Evolutionary conservation across 2,888 invertebrate genomes (phyloP).

Genomic region (Tenthredo scrophulariae): DNA sequence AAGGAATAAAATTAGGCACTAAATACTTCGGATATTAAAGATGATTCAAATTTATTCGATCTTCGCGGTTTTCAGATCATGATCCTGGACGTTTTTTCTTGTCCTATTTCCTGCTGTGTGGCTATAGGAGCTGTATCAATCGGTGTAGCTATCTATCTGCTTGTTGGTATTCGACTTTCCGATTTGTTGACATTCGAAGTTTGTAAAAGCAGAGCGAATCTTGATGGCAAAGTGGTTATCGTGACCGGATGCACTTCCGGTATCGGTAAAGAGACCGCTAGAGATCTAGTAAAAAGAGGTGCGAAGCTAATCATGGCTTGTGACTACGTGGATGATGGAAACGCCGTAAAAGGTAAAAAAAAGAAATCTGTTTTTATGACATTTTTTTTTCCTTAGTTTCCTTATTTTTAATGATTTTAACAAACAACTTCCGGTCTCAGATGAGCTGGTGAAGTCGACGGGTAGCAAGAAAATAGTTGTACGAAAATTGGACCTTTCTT

Average conservation of each 20-base stretch:
- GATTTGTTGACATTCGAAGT: constrained; percentile 80
- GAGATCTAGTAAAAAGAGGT: constrained; percentile 87
- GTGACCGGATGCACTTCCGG: constrained; percentile 94
- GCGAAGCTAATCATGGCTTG: constrained; percentile 93
- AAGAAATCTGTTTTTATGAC: neutral
- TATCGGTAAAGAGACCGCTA: constrained; percentile 90
- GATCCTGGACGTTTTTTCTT: constrained; percentile 62
- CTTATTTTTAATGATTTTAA: neutral
- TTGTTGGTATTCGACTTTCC: constrained; percentile 80
- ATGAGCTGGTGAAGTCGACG: constrained; percentile 85
- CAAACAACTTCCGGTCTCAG: constrained; percentile 78
- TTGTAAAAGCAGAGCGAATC: constrained; percentile 81
- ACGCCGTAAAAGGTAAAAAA: constrained; percentile 84
- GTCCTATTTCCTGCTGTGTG: constrained; percentile 64
- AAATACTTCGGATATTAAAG: too few species aligned
- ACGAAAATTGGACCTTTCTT: constrained; percentile 89
- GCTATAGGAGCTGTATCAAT: constrained; percentile 68
- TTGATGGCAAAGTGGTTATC: constrained; percentile 93
- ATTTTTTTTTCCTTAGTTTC: neutral
- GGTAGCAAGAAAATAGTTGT: constrained; percentile 86
- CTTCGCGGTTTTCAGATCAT: constrained; percentile 64
- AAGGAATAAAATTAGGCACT: too few species aligned
- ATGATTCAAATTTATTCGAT: neutral
- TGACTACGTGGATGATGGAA: constrained; percentile 87
- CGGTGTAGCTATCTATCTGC: constrained; percentile 77